Conservation (phyloP, 2,888 invertebrate genomes). For the Tryphoninae sp. region DNA sequence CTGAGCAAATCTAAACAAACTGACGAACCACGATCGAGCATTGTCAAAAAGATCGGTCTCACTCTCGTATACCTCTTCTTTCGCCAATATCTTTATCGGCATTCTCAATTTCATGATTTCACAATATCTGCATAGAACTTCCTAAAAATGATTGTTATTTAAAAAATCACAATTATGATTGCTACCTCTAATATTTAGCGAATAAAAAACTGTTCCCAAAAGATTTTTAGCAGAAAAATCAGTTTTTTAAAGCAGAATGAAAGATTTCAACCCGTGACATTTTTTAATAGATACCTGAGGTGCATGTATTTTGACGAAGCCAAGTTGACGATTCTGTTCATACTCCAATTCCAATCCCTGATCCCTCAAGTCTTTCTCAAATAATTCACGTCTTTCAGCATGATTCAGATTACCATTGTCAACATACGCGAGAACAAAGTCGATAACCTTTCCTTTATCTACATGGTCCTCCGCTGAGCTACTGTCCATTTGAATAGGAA, state of each 20-base stretch:
- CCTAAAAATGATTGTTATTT: conserved; percentile 72
- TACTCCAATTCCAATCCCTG: conserved; percentile 85
- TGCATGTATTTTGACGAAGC: conserved; percentile 89
- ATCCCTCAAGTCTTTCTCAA: conserved; percentile 79
- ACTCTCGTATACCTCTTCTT: conserved; percentile 67
- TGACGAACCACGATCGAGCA: conserved; percentile 81
- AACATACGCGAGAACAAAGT: conserved; percentile 86
- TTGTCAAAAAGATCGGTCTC: conserved; percentile 80
- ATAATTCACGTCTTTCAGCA: conserved; percentile 78
- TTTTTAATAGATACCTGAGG: conserved; percentile 80
- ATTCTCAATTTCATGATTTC: conserved; percentile 90
- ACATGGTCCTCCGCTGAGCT: conserved; percentile 53
- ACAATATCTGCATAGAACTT: conserved; percentile 87
- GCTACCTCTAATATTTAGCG: neutral
- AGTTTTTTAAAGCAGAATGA: no score
- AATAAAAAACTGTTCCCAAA: no score
- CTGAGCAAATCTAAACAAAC: conserved; percentile 83
- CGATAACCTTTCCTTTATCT: conserved; percentile 81
- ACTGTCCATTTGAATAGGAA: conserved; percentile 59
- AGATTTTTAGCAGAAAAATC: no score
- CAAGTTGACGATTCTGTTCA: conserved; percentile 85
- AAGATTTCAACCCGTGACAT: neutral
- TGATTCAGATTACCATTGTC: conserved; percentile 78
- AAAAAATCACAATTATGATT: neutral
- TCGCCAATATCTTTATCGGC: conserved; percentile 85